Evolutionary conservation across 1,140 invertebrate species (phyloP).

Genomic region (Euwallacea similis): DNA sequence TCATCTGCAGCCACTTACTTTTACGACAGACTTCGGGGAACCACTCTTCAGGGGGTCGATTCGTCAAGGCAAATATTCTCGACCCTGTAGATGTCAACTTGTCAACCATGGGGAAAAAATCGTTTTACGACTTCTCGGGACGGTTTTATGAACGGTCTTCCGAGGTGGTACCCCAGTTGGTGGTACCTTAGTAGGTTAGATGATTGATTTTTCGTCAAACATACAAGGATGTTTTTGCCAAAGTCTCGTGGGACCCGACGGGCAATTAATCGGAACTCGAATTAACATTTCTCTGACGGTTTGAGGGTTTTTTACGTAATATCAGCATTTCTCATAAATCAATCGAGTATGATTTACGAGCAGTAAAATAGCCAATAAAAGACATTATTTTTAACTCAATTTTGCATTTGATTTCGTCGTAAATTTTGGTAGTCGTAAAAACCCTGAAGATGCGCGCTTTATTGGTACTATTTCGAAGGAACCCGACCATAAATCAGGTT

Average conservation of each 20-base stretch:
- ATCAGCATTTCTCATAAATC: slow-evolving; percentile 11
- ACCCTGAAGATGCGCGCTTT: slow-evolving; percentile 34
- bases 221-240: too few relatives aligned
- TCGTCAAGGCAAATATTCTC: not conserved
- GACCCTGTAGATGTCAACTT: not conserved
- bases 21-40: slow-evolving; percentile 4
- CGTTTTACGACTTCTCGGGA: not conserved
- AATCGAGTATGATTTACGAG: slow-evolving; percentile 32
- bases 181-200: too few relatives aligned
- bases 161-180: not conserved
- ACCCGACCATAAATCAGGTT: slow-evolving; percentile 36
- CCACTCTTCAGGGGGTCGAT: not conserved
- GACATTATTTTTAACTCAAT: slow-evolving; percentile 38
- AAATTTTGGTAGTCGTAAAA: slow-evolving; percentile 39
- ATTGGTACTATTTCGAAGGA: slow-evolving; percentile 37
- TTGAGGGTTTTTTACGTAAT: not conserved
- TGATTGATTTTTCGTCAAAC: too few relatives aligned
- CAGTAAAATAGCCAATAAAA: slow-evolving; percentile 37
- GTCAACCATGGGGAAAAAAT: not conserved
- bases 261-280: too few relatives aligned
- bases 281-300: too few relatives aligned
- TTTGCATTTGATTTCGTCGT: slow-evolving; percentile 38
- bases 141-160: not conserved
- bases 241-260: too few relatives aligned
- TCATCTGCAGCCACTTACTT: not conserved